These are phyloP conservation scores for Umimayanthus kanabou DNA, from an alignment of 92 coral and sea anemone genomes.

Conservation along the genomic window DNA sequence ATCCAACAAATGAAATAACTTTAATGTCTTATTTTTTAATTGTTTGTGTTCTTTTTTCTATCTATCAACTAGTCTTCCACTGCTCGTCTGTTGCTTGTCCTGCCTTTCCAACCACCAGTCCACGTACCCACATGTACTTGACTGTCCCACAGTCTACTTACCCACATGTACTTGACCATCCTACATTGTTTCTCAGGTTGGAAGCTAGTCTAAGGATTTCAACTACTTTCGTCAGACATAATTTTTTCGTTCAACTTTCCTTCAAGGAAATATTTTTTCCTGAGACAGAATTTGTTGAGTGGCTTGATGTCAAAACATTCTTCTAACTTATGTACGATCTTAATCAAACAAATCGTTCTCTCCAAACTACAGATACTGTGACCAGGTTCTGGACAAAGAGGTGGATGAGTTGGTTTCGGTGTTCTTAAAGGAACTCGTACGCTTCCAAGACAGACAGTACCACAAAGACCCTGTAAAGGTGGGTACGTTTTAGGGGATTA, in stretches of 20 bases:
- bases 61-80: background rate
- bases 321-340: background rate
- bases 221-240: no score
- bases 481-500: background rate
- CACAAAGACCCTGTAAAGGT: slow-evolving; percentile 97
- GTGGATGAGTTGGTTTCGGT: slow-evolving; percentile 76
- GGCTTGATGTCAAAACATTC: no score
- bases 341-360: background rate
- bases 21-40: background rate
- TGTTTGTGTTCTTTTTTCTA: background rate
- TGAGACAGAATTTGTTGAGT: no score
- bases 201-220: no score
- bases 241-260: no score
- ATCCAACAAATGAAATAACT: background rate
- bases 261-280: no score
- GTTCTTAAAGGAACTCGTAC: slow-evolving; percentile 81
- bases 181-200: no score
- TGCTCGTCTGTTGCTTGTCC: background rate
- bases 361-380: slow-evolving; percentile 73
- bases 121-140: no score
- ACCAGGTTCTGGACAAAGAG: slow-evolving; percentile 86
- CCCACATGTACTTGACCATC: no score
- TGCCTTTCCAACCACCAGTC: background rate
- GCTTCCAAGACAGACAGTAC: slow-evolving; percentile 92
- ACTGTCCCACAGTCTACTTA: no score